These are phyloP conservation scores for Drosophila virilis DNA, from an alignment of 1,140 invertebrate genomes.

Conservation along the genomic window DNA sequence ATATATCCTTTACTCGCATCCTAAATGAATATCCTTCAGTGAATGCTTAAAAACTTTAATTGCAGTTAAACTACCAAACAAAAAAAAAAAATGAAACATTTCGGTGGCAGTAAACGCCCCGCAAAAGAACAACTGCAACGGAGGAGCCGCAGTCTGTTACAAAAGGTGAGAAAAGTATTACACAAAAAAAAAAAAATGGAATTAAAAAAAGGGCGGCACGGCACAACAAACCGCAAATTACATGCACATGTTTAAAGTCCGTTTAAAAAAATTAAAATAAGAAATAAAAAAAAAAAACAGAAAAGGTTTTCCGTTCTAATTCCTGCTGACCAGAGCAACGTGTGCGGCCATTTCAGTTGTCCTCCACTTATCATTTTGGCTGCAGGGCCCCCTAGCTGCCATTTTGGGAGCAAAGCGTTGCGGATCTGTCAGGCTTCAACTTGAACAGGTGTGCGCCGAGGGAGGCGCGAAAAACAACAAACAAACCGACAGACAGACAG, in stretches of 20 bases:
- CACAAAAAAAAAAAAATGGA: constrained; percentile 27
- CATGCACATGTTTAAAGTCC: constrained; percentile 68
- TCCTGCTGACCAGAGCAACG: neutral
- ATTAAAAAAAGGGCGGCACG: neutral
- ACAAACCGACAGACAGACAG: constrained; percentile 8
- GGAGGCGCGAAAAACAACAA: constrained; percentile 36
- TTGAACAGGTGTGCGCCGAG: constrained; percentile 72
- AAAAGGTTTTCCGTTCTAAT: constrained; percentile 46
- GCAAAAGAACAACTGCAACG: constrained; percentile 26
- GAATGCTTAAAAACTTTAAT: constrained; percentile 55
- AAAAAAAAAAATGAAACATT: constrained; percentile 32
- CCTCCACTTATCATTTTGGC: constrained; percentile 58
- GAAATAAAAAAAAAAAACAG: neutral
- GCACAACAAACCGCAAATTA: constrained; percentile 65
- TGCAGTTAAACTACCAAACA: constrained; percentile 21
- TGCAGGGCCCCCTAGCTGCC: constrained; percentile 3
- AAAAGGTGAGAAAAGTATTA: constrained; percentile 80
- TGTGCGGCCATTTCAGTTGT: constrained; percentile 34
- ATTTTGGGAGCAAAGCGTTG: constrained; percentile 23
- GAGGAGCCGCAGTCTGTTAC: constrained; percentile 1
- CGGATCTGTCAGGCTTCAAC: constrained; percentile 59
- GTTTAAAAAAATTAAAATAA: neutral
- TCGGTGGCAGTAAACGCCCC: constrained; percentile 30
- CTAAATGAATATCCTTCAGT: constrained; percentile 53
- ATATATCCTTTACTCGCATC: constrained; percentile 17